Conservation (phyloP, 2,888 invertebrate species). For the Volucella bombylans region DNA sequence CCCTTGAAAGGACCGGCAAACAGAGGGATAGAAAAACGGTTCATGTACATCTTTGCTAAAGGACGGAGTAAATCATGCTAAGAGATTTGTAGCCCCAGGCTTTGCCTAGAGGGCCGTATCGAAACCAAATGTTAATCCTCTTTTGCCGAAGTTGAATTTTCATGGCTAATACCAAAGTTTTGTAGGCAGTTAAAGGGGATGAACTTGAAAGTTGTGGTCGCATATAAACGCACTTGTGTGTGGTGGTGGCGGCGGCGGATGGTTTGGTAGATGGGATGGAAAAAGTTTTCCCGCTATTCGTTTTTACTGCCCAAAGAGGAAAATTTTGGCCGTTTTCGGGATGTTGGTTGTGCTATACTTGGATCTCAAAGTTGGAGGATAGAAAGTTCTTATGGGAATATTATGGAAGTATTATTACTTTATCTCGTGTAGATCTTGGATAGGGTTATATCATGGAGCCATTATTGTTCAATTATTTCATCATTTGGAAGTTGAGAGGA, state of each 20-base stretch:
- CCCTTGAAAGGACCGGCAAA: conserved; percentile 25
- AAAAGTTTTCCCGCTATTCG: conserved; percentile 31
- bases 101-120: conserved; percentile 7
- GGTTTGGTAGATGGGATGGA: background rate
- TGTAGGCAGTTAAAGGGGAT: conserved; percentile 58
- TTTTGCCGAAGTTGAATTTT: conserved; percentile 64
- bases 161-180: conserved; percentile 56
- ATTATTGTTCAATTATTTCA: conserved; percentile 28
- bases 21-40: background rate
- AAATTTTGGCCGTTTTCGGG: conserved; percentile 50
- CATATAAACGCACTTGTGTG: conserved; percentile 19
- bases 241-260: background rate
- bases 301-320: conserved; percentile 38
- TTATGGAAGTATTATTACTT: conserved; percentile 31
- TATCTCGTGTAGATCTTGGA: conserved; percentile 16
- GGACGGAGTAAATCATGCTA: conserved; percentile 9
- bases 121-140: conserved; percentile 64
- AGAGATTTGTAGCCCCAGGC: conserved; percentile 6
- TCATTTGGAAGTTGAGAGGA: too few species aligned
- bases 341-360: background rate
- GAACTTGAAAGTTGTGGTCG: conserved; percentile 59
- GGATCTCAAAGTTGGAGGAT: background rate
- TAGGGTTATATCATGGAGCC: conserved; percentile 4
- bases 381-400: conserved; percentile 38
- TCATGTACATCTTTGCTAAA: too few species aligned